A percentile compares a stretch with the other conserved stretches of the same genome.
Evolutionary conservation across 2,797 vertebrate genomes (phyloP).

Genomic region (Pristis pectinata): DNA sequence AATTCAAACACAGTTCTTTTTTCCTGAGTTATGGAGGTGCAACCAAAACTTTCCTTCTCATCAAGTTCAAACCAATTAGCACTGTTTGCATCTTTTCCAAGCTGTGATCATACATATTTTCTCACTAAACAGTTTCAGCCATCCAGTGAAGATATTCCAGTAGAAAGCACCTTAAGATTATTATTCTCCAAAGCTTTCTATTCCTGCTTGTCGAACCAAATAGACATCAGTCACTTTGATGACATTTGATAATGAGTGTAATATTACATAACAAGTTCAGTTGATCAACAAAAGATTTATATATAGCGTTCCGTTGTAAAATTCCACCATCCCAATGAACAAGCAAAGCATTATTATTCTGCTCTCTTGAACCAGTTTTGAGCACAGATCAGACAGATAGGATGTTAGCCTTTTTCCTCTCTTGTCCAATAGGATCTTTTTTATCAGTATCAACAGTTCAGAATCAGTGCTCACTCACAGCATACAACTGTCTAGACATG

Average conservation of each 20-base stretch:
- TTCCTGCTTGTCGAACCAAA: too few relatives aligned
- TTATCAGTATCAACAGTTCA: slow-evolving; percentile 7
- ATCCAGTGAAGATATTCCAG: not conserved
- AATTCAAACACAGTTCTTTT: not conserved
- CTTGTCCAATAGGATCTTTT: not conserved
- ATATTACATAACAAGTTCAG: not conserved
- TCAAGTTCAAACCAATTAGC: not conserved
- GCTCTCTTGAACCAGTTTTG: not conserved
- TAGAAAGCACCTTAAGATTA: not conserved
- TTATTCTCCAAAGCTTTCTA: not conserved
- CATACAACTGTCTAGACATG: not conserved
- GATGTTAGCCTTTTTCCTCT: not conserved
- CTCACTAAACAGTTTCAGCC: not conserved
- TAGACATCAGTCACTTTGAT: not conserved
- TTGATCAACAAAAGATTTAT: not conserved
- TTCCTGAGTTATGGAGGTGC: not conserved
- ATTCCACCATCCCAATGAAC: not conserved
- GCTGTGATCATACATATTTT: not conserved
- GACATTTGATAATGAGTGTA: not conserved
- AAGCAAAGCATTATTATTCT: not conserved
- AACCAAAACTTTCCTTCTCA: not conserved
- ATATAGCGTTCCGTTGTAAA: not conserved
- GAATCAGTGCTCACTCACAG: not conserved
- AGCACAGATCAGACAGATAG: not conserved
- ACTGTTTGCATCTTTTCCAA: not conserved